phyloP scores from a whole-genome alignment of 2,888 invertebrate genomes.

The Rhimphoctona megacephalus region DNA sequence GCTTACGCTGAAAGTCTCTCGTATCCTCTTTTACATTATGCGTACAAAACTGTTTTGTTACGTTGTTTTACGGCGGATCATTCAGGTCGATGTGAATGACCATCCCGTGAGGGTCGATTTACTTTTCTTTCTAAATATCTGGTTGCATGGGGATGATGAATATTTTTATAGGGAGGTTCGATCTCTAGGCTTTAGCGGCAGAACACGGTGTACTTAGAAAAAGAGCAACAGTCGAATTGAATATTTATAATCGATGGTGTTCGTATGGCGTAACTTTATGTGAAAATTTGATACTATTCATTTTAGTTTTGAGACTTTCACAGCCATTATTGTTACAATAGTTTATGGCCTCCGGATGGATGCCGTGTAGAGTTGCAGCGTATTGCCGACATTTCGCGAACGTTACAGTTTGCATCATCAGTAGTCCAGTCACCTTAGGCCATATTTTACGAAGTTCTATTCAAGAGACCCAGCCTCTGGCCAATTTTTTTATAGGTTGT shows the following conservation, averaged over 20 bases:
- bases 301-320: too few relatives aligned
- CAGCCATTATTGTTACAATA: too few relatives aligned
- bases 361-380: too few relatives aligned
- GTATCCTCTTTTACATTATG: not conserved
- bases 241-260: not conserved
- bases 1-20: not conserved
- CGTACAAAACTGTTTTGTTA: not conserved
- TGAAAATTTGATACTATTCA: too few relatives aligned
- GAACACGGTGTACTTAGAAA: not conserved
- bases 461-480: too few relatives aligned
- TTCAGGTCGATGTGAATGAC: not conserved
- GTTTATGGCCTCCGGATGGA: too few relatives aligned
- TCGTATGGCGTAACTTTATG: too few relatives aligned
- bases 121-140: not conserved
- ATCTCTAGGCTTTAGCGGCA: not conserved
- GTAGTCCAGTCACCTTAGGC: too few relatives aligned
- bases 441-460: too few relatives aligned
- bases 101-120: not conserved
- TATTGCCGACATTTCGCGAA: too few relatives aligned
- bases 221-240: not conserved
- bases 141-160: not conserved
- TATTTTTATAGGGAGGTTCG: not conserved
- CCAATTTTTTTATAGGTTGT: too few relatives aligned
- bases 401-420: too few relatives aligned
- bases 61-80: not conserved